Conservation (phyloP, 2,888 invertebrate species). For the Nephrotoma appendiculata region DNA sequence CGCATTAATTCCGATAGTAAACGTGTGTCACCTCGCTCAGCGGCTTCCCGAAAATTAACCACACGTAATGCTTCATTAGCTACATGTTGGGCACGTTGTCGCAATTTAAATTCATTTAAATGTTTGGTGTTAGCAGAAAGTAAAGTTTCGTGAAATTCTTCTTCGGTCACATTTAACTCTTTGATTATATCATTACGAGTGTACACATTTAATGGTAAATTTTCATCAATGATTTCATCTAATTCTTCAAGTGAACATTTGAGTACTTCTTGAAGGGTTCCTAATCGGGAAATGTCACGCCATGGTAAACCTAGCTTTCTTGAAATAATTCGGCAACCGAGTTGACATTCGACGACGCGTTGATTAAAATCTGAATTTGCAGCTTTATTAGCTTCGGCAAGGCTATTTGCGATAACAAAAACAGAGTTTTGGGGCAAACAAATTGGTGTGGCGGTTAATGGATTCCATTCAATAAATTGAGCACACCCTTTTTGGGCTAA, state of each 20-base stretch:
- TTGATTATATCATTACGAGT: conserved; percentile 49
- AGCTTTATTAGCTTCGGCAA: conserved; percentile 84
- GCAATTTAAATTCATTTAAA: conserved; percentile 56
- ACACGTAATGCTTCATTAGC: conserved; percentile 82
- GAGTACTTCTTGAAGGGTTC: conserved; percentile 57
- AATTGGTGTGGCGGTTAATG: conserved; percentile 63
- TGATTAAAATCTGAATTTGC: conserved; percentile 83
- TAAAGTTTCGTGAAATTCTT: conserved; percentile 48
- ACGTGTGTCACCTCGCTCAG: conserved; percentile 30
- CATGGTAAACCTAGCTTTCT: conserved; percentile 45
- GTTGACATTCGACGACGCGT: conserved; percentile 85
- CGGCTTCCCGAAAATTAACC: conserved; percentile 55
- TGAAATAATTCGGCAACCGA: conserved; percentile 71
- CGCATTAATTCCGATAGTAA: conserved; percentile 72
- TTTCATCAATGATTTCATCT: conserved; percentile 46
- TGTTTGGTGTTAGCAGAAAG: conserved; percentile 48
- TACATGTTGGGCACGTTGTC: conserved; percentile 81
- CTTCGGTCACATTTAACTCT: conserved; percentile 40
- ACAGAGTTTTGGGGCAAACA: conserved; percentile 64
- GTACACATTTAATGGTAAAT: conserved; percentile 51
- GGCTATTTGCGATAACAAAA: conserved; percentile 89
- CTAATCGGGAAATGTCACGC: conserved; percentile 49
- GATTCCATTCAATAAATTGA: conserved; percentile 88
- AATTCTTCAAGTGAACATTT: conserved; percentile 50
- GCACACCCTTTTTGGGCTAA: conserved; percentile 73